Evolutionary conservation across 2,888 invertebrate genomes (phyloP).

Genomic region (Nemapogon koenigi): DNA sequence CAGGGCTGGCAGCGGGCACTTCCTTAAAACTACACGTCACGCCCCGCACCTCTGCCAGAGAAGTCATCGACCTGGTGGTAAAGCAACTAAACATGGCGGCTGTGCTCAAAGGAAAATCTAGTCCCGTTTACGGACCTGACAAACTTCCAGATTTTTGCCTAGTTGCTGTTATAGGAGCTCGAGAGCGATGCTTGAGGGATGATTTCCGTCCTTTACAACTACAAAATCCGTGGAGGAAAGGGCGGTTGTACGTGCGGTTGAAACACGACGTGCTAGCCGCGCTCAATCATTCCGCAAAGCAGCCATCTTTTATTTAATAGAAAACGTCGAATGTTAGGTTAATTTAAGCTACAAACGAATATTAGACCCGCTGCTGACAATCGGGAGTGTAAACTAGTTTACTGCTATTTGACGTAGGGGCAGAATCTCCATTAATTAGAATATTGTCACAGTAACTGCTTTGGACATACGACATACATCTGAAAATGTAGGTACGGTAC

Average conservation of each 20-base stretch:
- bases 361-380: background rate
- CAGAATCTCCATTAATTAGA: too few relatives aligned
- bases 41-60: constrained; percentile 89
- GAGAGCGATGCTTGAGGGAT: constrained; percentile 92
- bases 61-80: constrained; percentile 94
- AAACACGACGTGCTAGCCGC: constrained; percentile 90
- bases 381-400: background rate
- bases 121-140: constrained; percentile 85
- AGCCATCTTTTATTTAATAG: constrained; percentile 69
- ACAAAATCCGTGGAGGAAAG: constrained; percentile 96
- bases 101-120: constrained; percentile 81
- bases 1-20: constrained; percentile 91
- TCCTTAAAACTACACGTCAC: constrained; percentile 94
- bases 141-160: constrained; percentile 89
- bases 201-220: constrained; percentile 93
- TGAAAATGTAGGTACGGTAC: too few relatives aligned
- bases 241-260: constrained; percentile 89
- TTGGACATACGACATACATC: too few relatives aligned
- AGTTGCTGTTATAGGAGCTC: constrained; percentile 93
- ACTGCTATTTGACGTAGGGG: background rate
- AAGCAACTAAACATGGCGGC: constrained; percentile 95
- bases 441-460: background rate
- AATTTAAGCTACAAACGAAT: background rate
- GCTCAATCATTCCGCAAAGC: constrained; percentile 85
- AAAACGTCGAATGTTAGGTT: background rate